Evolutionary conservation across 2,888 invertebrate genomes (phyloP).

Genomic region (Timandra comae): DNA sequence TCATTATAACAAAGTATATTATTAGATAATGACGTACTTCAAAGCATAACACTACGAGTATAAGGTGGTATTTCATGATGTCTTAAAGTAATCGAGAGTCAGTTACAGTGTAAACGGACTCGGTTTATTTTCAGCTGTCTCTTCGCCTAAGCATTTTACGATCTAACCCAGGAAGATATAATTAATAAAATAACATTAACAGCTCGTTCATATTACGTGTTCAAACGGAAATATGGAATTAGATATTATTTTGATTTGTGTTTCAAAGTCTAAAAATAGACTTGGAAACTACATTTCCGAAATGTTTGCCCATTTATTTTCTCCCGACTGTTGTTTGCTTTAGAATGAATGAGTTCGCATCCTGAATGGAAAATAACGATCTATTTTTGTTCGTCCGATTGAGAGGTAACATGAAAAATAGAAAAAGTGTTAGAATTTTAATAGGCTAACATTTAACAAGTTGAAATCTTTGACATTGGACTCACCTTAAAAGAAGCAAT

Average conservation of each 20-base stretch:
- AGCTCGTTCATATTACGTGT: conserved; percentile 47
- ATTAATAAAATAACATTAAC: conserved; percentile 64
- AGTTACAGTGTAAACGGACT: conserved; percentile 40
- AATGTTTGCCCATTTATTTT: conserved; percentile 12
- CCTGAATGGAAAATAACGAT: conserved; percentile 9
- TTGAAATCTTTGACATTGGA: no score
- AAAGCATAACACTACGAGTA: no score
- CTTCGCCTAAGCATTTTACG: conserved; percentile 20
- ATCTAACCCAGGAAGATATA: conserved; percentile 59
- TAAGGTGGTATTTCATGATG: no score
- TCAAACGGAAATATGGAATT: conserved; percentile 51
- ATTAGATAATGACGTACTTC: no score
- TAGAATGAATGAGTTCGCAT: conserved; percentile 11
- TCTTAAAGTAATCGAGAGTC: no score
- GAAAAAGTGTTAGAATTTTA: no score
- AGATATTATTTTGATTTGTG: conserved; percentile 39
- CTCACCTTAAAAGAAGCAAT: no score
- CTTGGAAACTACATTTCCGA: conserved; percentile 20
- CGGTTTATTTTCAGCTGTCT: conserved; percentile 58
- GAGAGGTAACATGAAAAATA: no score
- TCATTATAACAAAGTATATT: no score
- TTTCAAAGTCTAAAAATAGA: conserved; percentile 27
- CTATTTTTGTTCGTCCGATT: conserved; percentile 6
- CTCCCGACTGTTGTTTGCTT: conserved; percentile 8
- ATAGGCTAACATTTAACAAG: no score